A percentile compares a stretch with the other conserved stretches of the same genome.
Evolutionary conservation across 92 coral and sea anemone species (phyloP).

Genomic region (Heliopora coerulea): DNA sequence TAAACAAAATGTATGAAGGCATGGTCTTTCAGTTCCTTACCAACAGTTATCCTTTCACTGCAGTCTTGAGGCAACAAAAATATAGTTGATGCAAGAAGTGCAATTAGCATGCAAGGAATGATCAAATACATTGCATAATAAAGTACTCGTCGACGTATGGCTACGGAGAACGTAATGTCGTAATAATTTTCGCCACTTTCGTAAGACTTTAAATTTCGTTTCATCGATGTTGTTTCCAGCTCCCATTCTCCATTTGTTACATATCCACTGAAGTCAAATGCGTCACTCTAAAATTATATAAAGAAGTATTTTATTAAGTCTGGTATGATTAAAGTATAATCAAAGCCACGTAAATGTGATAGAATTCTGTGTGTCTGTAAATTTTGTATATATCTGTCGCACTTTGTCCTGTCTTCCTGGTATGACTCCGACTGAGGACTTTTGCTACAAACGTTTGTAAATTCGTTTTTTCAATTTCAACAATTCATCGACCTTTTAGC

Average conservation of each 20-base stretch:
- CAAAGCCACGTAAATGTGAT: no score
- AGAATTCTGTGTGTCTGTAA: no score
- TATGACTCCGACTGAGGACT: no score
- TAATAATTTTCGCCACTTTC: constrained; percentile 61
- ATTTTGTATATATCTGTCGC: no score
- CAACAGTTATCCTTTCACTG: constrained; percentile 91
- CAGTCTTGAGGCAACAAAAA: constrained; percentile 89
- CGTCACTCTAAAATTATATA: constrained; percentile 39
- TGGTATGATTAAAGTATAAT: no score
- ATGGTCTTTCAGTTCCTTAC: no score
- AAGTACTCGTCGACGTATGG: constrained; percentile 66
- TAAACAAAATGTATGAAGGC: no score
- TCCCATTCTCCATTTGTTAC: constrained; percentile 71
- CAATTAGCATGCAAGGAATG: constrained; percentile 75
- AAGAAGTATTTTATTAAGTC: no score
- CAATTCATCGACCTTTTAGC: no score
- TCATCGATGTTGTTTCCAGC: constrained; percentile 57
- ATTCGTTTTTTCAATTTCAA: no score
- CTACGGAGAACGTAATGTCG: constrained; percentile 74
- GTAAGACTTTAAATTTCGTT: constrained; percentile 61
- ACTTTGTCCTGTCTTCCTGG: no score
- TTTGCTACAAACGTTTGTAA: no score
- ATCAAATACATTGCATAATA: constrained; percentile 85
- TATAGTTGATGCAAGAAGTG: constrained; percentile 70
- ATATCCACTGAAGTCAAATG: constrained; percentile 68